These are phyloP conservation scores for Phalanger gymnotis DNA, from an alignment of 2,797 vertebrate species.

Conservation along the genomic window DNA sequence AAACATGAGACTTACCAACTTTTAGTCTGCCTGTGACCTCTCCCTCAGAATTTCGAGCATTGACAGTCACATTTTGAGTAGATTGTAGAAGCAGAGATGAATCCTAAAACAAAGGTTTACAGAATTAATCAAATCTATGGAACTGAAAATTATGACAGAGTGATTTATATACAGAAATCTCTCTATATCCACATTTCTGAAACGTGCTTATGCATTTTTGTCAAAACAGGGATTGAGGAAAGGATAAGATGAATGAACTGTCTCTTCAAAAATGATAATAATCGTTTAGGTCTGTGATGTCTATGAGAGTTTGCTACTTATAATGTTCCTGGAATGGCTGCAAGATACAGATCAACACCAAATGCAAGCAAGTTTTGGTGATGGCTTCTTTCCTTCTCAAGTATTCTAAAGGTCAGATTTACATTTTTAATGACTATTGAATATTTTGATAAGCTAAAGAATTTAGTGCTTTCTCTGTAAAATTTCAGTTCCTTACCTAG, in stretches of 20 bases:
- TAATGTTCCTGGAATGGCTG: neutral
- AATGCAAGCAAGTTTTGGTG: conserved; percentile 23
- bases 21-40: conserved; percentile 93
- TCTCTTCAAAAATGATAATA: conserved; percentile 29
- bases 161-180: conserved; percentile 30
- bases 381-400: neutral
- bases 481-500: conserved; percentile 1
- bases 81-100: conserved; percentile 92
- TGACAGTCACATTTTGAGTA: conserved; percentile 92
- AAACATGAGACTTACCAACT: conserved; percentile 90
- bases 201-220: neutral
- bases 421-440: neutral
- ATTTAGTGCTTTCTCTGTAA: neutral
- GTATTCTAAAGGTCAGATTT: neutral
- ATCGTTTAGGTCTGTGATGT: neutral
- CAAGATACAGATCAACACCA: neutral
- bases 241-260: neutral
- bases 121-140: conserved; percentile 37
- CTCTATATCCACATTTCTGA: neutral
- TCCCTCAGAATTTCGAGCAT: conserved; percentile 91
- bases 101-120: conserved; percentile 85
- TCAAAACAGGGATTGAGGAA: neutral
- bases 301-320: neutral
- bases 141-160: conserved; percentile 22
- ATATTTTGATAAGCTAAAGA: conserved; percentile 12